These are phyloP conservation scores for Buathra laborator DNA, from an alignment of 2,888 invertebrate species.

Conservation along the genomic window DNA sequence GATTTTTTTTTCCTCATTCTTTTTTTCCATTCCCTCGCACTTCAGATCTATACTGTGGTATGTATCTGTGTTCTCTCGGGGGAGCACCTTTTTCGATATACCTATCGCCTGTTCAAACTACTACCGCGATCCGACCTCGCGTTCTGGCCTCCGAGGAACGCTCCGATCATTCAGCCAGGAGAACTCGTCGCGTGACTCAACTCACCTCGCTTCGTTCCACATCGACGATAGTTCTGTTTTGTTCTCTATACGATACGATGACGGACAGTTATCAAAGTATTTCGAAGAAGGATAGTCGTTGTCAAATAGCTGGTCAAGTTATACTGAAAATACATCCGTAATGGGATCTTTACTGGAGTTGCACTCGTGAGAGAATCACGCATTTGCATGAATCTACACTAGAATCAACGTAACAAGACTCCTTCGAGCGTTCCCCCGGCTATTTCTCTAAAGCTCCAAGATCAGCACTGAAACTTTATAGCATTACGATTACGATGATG, in stretches of 20 bases:
- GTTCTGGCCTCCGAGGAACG: conserved; percentile 1
- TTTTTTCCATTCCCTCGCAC: conserved; percentile 53
- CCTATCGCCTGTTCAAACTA: not conserved
- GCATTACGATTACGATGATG: conserved; percentile 25
- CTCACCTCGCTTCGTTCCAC: conserved; percentile 18
- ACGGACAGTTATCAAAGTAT: not conserved
- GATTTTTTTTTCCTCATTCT: conserved; percentile 44
- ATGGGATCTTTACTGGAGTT: not conserved
- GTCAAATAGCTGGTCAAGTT: not conserved
- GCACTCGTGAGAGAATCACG: not conserved
- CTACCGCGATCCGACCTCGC: conserved; percentile 17
- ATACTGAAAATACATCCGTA: not conserved
- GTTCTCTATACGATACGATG: not conserved
- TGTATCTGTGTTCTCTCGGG: conserved; percentile 33
- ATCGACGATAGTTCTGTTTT: conserved; percentile 1
- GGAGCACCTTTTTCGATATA: conserved; percentile 11
- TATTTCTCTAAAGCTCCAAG: conserved; percentile 18
- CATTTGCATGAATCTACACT: not conserved
- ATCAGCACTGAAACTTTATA: conserved; percentile 25
- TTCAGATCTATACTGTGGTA: conserved; percentile 53
- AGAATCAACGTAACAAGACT: conserved; percentile 21
- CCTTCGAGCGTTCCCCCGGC: not conserved
- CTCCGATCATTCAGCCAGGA: conserved; percentile 11
- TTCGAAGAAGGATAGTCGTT: not conserved
- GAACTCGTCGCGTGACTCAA: conserved; percentile 41